Base-by-base conservation (phyloP, 2,113 vertebrate genomes). In the Rhegmatorhina hoffmannsi region DNA sequence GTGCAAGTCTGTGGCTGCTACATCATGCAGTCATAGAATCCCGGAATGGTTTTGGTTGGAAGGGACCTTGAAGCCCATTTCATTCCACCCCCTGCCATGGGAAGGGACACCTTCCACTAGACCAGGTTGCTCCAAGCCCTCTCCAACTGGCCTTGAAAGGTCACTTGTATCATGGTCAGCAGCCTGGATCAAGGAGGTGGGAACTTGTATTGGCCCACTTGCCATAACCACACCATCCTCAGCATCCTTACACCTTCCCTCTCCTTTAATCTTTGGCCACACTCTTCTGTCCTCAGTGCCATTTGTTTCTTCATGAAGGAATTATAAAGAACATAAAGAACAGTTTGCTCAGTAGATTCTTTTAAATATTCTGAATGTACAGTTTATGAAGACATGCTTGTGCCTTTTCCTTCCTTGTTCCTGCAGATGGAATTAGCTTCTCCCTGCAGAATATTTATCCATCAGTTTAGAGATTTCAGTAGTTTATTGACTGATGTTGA, bases 151-250 rank as follows among this genome's bases (percentile, higher is more conserved):
- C 62, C 18, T 43, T 62, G 59, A 60, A 36, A 26, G 47, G 13
- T 62, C 43, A 19, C 47, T 24, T 55, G 17, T 43, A 3, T 36
- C 3, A 0, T 46, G 68, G 40, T 40, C 79, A 20, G 56, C 55
- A 62, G 47, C 36, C 9, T 4, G 23, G 55, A 46, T 46, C 1
- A 75, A 36, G 29, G 55, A 63, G 55, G 29, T n/a, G 50, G 44
- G 36, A 38, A 64, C 33, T 23, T 56, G 69, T 36, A 21, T 12
- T 21, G 25, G 43, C 36, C 49, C 28, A 6, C 58, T 84, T 66
- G n/a, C 20, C n/a, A 21, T 43, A 18, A 70, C 47, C 0, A 0
- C 15, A 15, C 49, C 5, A 0, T 28, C 38, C 46, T 13, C 38
- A 14, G 62, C 58, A 38, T 38, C 34, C 52, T 25, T 17, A 31